Base-by-base conservation (phyloP, 2,888 invertebrate species). In the Agrotis exclamationis region DNA sequence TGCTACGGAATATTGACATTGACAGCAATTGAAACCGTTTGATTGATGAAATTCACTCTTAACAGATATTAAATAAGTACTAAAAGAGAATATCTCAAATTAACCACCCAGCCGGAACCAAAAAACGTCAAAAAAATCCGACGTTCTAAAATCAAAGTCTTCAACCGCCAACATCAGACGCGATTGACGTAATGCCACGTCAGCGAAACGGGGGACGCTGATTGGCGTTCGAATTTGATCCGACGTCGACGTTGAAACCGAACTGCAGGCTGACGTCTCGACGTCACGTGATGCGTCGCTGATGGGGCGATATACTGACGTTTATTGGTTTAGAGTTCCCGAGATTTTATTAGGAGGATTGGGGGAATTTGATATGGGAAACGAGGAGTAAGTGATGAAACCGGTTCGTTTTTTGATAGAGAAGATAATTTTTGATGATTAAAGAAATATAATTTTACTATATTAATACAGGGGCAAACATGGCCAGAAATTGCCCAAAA, bases 211-310 rank as follows among this genome's bases (percentile, higher is more conserved):
- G 59, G 48, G 60, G 48, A 53, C 63, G 69, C 72, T 85, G 82
- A 84, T 85, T 83, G 84, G 84, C 73, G 70, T 74, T 79, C 63
- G 74, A 74, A 84, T 79, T 83, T 81, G 79, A 85, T 84, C 70
- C 71, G 85, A 60, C 74, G 71, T 62, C 66, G 65, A 63, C 74
- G 71, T 75, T 74, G 70, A 83, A 83, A 83, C 62, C 63, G 72
- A 84, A 79, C 81, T 85, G 84, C 70, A 75, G 62, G 69, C 57
- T 71, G 75, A 65, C 71, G 78, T 76, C 68, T 24, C 59, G 76
- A 68, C 71, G 74, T 77, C 73, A 78, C 60, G 56, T 66, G 80
- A 82, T 74, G 80, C 85, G 77, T 65, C 74, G 80, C 71, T 74
- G 78, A 75, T 73, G 60, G 50, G 24, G 63, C 76, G 59, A 64